Evolutionary conservation across 2,113 vertebrate species (phyloP), one percentile per base, ranked within the genome.

Genomic region (Microcebus ravelobensis): DNA sequence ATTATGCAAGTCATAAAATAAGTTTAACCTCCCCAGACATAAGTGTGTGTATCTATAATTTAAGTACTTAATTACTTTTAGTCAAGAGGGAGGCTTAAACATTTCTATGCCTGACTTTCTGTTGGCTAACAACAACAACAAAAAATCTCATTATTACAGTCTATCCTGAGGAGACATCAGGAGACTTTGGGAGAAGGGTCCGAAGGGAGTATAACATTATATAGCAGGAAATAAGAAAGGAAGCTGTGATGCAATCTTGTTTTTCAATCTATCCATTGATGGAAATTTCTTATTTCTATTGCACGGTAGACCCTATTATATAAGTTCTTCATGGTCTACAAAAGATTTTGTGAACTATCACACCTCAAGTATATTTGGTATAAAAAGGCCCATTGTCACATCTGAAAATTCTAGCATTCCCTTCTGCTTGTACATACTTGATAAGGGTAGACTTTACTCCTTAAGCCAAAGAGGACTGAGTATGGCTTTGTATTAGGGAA

Each of bases 41-140:
- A 96, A 70, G 29, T 71, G 50, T 98, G 81, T 93, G 73, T 98
- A 96, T 98, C 96, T 98, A 84, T 98, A 98, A 98, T 95, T 98
- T 98, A 95, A 95, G 91, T 97, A 92, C 70, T 98, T 98, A 98
- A 98, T 99, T 98, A 98, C 83, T 98, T 98, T 68, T 83, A 95
- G 92, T 94, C 98, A 98, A 93, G 73, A 94, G 97, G 97, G 98
- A 98, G 96, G 65, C 96, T 94, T 18, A 85, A 96, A 92, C 90
- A 94, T 98, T 82, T 97, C 83, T 81, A 11, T 97, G 8, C 84
- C 70, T 96, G 89, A 84, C 93, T 90, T 96, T 92, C 95, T 98
- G 89, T 98, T 98, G 98, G 90, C 92, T 59, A 91, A 97, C 96
- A 94, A 98, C 98, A 97, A 48, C 17, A 20, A 94, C 98, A 98